These are phyloP conservation scores for Crocuta crocuta DNA, from an alignment of 2,113 vertebrate genomes.

Conservation along the genomic window DNA sequence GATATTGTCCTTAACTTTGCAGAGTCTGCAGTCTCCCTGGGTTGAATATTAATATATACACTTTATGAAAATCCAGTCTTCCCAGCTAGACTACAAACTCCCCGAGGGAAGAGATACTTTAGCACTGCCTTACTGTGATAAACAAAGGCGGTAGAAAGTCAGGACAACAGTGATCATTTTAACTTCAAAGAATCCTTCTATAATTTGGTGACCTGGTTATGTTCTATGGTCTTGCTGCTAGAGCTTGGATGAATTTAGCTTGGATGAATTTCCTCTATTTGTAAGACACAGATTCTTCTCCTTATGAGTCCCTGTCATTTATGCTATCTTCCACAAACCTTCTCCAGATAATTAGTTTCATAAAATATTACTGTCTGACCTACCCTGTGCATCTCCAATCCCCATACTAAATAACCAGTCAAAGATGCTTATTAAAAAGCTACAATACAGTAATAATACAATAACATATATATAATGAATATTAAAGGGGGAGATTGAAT, in stretches of 20 bases:
- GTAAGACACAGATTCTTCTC: neutral
- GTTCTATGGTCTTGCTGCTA: neutral
- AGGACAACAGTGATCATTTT: neutral
- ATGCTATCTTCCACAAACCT: conserved; percentile 16
- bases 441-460: neutral
- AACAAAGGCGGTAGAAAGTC: neutral
- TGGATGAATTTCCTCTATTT: neutral
- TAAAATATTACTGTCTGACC: conserved; percentile 25
- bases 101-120: neutral
- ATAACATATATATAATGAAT: neutral
- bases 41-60: neutral
- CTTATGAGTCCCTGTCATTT: neutral
- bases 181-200: neutral
- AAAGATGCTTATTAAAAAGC: neutral
- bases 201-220: neutral
- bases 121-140: neutral
- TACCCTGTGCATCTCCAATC: neutral
- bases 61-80: neutral
- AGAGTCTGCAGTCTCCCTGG: neutral
- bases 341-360: conserved; percentile 47
- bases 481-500: neutral
- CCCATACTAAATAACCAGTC: neutral
- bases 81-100: neutral
- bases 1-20: neutral
- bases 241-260: neutral